Base-by-base conservation (phyloP, 2,888 invertebrate species). In the Thysanoteuthis rhombus region DNA sequence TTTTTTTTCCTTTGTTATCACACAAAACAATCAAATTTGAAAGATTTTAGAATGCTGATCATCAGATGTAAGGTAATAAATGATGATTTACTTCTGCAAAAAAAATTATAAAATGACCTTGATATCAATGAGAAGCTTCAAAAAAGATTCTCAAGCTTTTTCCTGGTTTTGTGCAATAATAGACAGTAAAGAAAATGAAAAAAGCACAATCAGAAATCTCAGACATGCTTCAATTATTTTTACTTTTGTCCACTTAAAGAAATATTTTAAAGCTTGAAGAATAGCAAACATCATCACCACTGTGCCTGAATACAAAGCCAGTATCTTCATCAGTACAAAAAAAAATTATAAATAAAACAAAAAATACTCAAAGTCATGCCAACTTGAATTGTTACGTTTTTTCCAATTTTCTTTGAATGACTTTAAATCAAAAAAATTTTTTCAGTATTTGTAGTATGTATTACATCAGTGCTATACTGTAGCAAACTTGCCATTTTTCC, bases 241-340 rank as follows among this genome's bases (percentile, higher is more conserved):
- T n/a, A 75, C 75, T n/a, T 75, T 16, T 75, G n/a, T 75, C 32
- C 32, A 75, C 75, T n/a, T 75, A n/a, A 75, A 75, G 19, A 52
- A 52, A 52, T 25, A 52, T 22, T 22, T 52, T 52, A 52, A 52
- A 52, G 32, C n/a, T 75, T 75, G 32, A 32, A 32, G 19, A 75
- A 75, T 58, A 58, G 32, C 58, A 58, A 58, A 58, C 32, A 32
- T 10, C n/a, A 75, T n/a, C 75, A 75, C 75, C 75, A 75, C n/a
- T 75, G 75, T 75, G 75, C 75, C n/a, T 75, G n/a, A 75, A 75
- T n/a, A 75, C 75, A 75, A 75, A 75, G 75, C 75, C n/a, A 75
- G 16, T 75, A 75, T 75, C 8, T n/a, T 75, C n/a, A n/a, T 32
- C n/a, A n/a, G n/a, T 75, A 75, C 75, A 75, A 75, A 75, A 75